These are phyloP conservation scores for Brachyptera risi DNA, from an alignment of 2,888 invertebrate genomes.

Conservation along the genomic window DNA sequence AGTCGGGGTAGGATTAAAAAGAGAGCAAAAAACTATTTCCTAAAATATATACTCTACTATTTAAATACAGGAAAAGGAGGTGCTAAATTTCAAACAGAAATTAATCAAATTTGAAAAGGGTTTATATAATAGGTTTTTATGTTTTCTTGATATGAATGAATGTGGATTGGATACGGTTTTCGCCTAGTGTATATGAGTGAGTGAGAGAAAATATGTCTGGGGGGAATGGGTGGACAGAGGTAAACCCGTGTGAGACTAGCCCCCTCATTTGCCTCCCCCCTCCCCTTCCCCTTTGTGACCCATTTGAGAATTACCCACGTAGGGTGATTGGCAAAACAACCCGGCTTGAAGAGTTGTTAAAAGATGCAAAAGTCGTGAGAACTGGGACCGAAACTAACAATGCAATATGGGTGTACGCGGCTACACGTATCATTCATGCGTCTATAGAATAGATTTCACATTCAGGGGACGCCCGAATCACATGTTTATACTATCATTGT, in stretches of 20 bases:
- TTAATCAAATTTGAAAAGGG: conserved; percentile 21
- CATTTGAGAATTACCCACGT: no score
- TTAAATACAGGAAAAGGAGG: conserved; percentile 18
- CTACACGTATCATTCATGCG: no score
- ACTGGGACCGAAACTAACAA: no score
- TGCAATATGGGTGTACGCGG: no score
- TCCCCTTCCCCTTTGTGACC: neutral
- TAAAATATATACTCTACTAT: neutral
- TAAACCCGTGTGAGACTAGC: neutral
- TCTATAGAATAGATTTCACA: no score
- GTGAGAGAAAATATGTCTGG: neutral
- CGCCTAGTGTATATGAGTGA: neutral
- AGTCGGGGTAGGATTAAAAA: neutral
- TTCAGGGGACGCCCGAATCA: no score
- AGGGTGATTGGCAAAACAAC: conserved; percentile 4
- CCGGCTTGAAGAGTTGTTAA: neutral
- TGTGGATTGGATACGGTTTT: conserved; percentile 9
- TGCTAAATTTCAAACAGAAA: conserved; percentile 19
- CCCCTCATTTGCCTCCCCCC: neutral
- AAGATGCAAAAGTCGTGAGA: neutral
- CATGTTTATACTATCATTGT: no score
- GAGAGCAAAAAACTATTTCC: neutral
- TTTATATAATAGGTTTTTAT: conserved; percentile 6
- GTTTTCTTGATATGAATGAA: neutral
- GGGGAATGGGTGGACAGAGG: neutral